A percentile compares a stretch with the other conserved stretches of the same genome.
phyloP scores from a whole-genome alignment of 2,113 vertebrate genomes.

The Pholis gunnellus region DNA sequence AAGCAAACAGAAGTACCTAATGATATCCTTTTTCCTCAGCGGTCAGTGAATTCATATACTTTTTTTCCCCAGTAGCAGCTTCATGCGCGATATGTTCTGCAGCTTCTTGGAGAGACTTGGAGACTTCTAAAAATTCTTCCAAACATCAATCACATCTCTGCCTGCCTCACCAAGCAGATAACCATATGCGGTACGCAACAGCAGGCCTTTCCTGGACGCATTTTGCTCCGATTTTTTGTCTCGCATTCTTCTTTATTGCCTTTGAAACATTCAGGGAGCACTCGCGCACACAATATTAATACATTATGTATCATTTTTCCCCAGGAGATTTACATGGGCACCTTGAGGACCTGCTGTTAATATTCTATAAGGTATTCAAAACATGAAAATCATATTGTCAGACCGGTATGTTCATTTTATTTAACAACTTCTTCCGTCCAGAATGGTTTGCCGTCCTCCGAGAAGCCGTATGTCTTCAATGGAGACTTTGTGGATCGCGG shows the following conservation, averaged over 20 bases:
- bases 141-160: slow-evolving; percentile 90
- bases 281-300: background rate
- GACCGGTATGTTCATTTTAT: background rate
- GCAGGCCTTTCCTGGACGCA: background rate
- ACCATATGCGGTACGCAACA: slow-evolving; percentile 90
- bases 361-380: slow-evolving; percentile 89
- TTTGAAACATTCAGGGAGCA: background rate
- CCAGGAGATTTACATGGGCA: slow-evolving; percentile 95
- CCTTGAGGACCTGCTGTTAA: slow-evolving; percentile 90
- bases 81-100: slow-evolving; percentile 92
- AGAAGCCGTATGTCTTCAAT: slow-evolving; percentile 92
- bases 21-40: background rate
- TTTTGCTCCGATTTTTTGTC: background rate
- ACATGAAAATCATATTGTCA: background rate
- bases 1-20: background rate
- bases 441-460: slow-evolving; percentile 93
- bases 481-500: slow-evolving; percentile 96
- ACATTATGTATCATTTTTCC: background rate
- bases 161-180: slow-evolving; percentile 90
- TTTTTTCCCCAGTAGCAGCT: slow-evolving; percentile 92
- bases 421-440: slow-evolving; percentile 58
- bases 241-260: background rate
- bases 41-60: slow-evolving; percentile 23
- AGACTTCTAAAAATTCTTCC: slow-evolving; percentile 89
- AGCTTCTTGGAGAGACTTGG: slow-evolving; percentile 91